A percentile compares a stretch with the other conserved stretches of the same genome.
Conservation (phyloP, 2,113 vertebrate genomes). For the Lota lota region DNA sequence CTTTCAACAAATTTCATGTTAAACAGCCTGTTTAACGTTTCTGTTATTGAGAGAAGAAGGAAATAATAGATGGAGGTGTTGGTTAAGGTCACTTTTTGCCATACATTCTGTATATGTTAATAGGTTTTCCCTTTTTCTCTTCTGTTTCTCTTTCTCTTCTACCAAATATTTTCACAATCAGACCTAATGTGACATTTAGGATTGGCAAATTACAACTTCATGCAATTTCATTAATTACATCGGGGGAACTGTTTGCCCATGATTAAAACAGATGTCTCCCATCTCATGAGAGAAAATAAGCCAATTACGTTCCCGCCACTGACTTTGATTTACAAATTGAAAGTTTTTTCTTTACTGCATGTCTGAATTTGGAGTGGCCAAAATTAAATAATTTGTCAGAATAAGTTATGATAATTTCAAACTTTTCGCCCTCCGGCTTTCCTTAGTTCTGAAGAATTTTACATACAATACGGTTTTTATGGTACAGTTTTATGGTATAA, state of each 20-base stretch:
- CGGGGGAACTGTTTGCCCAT: constrained; percentile 37
- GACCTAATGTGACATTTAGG: constrained; percentile 59
- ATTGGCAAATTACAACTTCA: constrained; percentile 54
- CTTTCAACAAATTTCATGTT: no score
- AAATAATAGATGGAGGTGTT: constrained; percentile 8
- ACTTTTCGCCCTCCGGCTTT: background rate
- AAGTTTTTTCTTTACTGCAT: constrained; percentile 16
- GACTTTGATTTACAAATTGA: constrained; percentile 18
- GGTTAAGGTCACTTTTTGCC: constrained; percentile 57
- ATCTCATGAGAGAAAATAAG: constrained; percentile 18
- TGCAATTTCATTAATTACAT: constrained; percentile 59
- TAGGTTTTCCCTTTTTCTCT: constrained; percentile 23
- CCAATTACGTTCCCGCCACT: constrained; percentile 19
- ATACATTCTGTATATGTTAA: constrained; percentile 59
- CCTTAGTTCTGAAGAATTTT: no score
- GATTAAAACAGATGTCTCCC: constrained; percentile 56
- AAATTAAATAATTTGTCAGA: constrained; percentile 14
- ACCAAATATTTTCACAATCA: constrained; percentile 56
- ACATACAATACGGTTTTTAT: no score
- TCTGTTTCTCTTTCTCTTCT: constrained; percentile 37
- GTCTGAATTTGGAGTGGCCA: constrained; percentile 13
- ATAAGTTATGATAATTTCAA: constrained; percentile 12
- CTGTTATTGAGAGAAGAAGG: constrained; percentile 27
- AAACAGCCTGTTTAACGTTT: constrained; percentile 28
- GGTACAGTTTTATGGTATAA: no score